Evolutionary conservation across 2,113 vertebrate genomes (phyloP).

Genomic region (Serranochromis macrocephalus): DNA sequence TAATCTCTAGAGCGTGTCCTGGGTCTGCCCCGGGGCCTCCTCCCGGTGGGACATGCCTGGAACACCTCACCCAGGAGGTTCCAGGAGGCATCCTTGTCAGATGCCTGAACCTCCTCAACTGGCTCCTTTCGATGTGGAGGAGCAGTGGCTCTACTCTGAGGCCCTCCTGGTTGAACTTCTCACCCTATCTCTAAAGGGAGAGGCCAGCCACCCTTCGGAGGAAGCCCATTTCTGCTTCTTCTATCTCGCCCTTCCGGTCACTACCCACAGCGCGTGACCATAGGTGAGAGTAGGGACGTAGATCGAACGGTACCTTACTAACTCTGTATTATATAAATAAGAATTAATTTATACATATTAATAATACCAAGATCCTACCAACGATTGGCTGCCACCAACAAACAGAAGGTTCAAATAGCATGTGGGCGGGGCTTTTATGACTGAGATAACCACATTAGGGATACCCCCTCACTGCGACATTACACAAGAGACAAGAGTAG

Average conservation of each 20-base stretch:
- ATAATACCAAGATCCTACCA: neutral
- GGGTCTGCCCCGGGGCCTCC: neutral
- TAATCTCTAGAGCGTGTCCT: neutral
- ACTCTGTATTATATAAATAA: neutral
- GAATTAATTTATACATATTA: neutral
- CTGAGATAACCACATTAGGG: neutral
- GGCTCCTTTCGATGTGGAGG: accelerated
- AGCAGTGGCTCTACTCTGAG: accelerated
- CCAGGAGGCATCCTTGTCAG: accelerated
- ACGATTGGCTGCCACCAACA: neutral
- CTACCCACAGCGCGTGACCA: accelerated
- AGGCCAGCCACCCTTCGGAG: neutral
- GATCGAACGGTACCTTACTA: neutral
- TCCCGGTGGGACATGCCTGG: accelerated
- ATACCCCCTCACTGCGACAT: neutral
- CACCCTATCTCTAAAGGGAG: neutral
- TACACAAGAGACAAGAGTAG: neutral
- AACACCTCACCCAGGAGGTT: accelerated
- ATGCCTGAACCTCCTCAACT: neutral
- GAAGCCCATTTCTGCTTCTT: neutral
- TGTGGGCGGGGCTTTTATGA: neutral
- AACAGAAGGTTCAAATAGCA: accelerated
- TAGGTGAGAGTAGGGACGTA: neutral
- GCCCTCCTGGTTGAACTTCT: accelerated
- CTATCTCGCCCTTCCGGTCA: accelerated